Percentiles rank a stretch among this genome's conserved stretches.
Evolutionary conservation across 2,797 vertebrate species (phyloP).

Genomic region (Paguma larvata): DNA sequence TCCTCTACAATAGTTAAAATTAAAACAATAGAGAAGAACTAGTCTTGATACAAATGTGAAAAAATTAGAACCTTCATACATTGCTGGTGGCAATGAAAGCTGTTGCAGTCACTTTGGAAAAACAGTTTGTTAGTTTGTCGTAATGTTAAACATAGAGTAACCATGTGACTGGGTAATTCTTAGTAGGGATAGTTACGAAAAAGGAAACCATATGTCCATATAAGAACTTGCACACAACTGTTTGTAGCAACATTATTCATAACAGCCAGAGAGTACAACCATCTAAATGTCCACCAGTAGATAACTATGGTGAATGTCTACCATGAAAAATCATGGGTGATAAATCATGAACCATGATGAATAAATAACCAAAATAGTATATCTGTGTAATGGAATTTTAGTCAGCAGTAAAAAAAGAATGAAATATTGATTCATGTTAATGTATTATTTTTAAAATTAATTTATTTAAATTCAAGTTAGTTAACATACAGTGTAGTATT

Average conservation of each 20-base stretch:
- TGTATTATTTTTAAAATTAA: background rate
- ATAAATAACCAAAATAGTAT: background rate
- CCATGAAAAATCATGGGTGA: background rate
- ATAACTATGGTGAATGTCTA: no score
- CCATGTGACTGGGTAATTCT: background rate
- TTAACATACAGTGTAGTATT: no score
- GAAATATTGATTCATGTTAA: background rate
- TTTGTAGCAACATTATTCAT: background rate
- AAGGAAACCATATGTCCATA: background rate
- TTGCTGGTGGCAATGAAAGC: background rate
- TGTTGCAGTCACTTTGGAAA: background rate
- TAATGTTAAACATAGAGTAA: background rate
- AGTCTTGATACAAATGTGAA: background rate
- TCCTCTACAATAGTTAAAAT: background rate
- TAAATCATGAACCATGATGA: background rate
- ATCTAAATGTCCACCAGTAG: background rate
- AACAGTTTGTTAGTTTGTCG: background rate
- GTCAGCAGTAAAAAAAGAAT: background rate
- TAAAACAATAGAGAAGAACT: background rate
- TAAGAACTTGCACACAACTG: background rate
- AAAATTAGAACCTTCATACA: no score
- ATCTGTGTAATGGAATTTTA: background rate
- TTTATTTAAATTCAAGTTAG: no score
- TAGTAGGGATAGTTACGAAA: background rate
- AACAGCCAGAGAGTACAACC: background rate